Evolutionary conservation across 2,113 vertebrate genomes (phyloP).

Genomic region (Turdus rufiventris): DNA sequence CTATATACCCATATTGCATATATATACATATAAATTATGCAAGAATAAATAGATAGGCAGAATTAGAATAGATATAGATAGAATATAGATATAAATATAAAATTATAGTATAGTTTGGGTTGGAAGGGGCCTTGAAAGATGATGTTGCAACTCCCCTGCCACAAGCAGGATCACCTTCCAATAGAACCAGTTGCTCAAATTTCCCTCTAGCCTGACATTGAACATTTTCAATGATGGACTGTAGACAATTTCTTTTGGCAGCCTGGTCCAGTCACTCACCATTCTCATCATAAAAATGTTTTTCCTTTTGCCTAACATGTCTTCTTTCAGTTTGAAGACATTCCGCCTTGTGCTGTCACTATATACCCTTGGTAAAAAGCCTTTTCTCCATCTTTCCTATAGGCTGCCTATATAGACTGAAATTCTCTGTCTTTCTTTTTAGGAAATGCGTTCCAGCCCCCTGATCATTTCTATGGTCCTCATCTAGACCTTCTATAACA

Average conservation of each 20-base stretch:
- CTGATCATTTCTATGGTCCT: background rate
- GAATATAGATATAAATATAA: background rate
- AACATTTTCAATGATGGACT: background rate
- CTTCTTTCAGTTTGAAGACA: background rate
- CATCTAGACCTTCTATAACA: background rate
- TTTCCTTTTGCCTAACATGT: background rate
- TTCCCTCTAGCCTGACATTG: accelerated
- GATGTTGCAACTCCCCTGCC: accelerated
- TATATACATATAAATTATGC: background rate
- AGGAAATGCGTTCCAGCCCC: background rate
- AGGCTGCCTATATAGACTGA: background rate
- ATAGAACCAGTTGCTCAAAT: background rate
- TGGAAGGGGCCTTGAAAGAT: background rate
- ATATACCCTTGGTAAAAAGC: background rate
- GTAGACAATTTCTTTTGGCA: background rate
- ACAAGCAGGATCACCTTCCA: background rate
- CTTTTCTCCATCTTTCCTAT: background rate
- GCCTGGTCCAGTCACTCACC: background rate
- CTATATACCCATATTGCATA: no score
- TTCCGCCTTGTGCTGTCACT: background rate
- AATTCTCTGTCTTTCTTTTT: background rate
- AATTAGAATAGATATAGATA: background rate
- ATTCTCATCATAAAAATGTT: background rate
- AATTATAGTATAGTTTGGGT: background rate
- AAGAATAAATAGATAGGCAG: background rate